Evolutionary conservation across 2,888 invertebrate species (phyloP), one percentile per base, ranked within the genome.

Genomic region (Tupiocoris notatus): DNA sequence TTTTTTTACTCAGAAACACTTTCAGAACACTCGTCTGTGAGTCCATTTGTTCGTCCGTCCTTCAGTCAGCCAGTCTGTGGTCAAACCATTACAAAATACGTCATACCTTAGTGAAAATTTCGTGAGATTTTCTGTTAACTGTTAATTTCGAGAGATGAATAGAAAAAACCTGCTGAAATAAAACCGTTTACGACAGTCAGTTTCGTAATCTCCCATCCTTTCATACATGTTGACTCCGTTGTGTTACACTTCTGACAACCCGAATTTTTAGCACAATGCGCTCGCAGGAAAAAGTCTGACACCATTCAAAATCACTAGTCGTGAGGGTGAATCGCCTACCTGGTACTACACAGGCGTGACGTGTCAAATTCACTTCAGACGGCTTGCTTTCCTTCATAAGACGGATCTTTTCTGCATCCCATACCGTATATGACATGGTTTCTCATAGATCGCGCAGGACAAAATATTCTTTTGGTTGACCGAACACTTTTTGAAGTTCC

Each of bases 281-380:
- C 39, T 39, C 39, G 12, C 39, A 7, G 39, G 39, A 3, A 39
- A 39, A 39, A 39, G n/a, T n/a, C n/a, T n/a, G n/a, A 39, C 39
- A 39, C 39, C 23, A 67, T 57, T 21, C 21, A n/a, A 22, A 57
- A 54, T 20, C 18, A 23, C 39, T 1, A 12, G 3, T 18, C n/a
- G n/a, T n/a, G n/a, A n/a, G n/a, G n/a, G n/a, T n/a, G n/a, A n/a
- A 39, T 3, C 39, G 12, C 12, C 39, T 39, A 39, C 39, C 39
- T 39, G 39, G 39, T 3, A 39, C 17, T 63, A 16, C 21, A 23
- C 23, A 70, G 70, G 70, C 70, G 70, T 70, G 70, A 70, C 70
- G 24, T 70, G 70, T 70, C 70, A 17, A 70, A 70, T 24, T 54
- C 39, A 12, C 6, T 39, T 39, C 39, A 39, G 6, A 39, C 39